Evolutionary conservation across 2,888 invertebrate genomes (phyloP), one percentile per base, ranked within the genome.

Genomic region (Diabrotica balteata): DNA sequence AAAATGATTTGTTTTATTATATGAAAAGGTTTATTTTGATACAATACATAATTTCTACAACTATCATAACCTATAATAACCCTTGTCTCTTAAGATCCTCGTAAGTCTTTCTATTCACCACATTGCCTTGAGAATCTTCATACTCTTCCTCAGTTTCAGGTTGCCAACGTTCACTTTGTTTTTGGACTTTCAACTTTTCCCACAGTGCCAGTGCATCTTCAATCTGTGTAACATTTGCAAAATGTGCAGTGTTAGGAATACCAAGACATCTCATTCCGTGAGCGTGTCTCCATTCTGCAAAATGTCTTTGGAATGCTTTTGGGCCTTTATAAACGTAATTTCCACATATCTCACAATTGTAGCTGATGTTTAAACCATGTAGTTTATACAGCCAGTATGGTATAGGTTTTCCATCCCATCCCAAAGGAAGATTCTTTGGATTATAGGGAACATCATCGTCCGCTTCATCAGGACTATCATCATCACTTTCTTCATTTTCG

Each of bases 341-440:
- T 42, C 99, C 99, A 83, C 99, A 99, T 74, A 99, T 99, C 85
- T 99, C 99, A 83, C 99, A 99, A 68, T 95, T 96, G 84, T 98
- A 99, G 82, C 96, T 97, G 71, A 99, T 97, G 84, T 99, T 99
- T 8, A 99, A 87, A 0, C 99, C 99, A 81, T 99, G 99, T 7
- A 99, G 86, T 84, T 99, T 99, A 86, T 99, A 99, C 64, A 99
- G 84, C 98, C 98, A 98, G 85, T 98, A 98, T 0, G 98, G 98
- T 73, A 91, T 91, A 0, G 91, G 91, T 82, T 98, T 98, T 64
- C 98, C 98, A 85, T 98, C 98, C 98, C 98, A 99, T 0, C 98
- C 99, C 0, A 99, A 89, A 0, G 99, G 99, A 65, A 99, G 86
- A 86, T 99, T 99, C 86, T 99, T 99, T 0, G 99, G 99, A 86